These are phyloP conservation scores for Tipula lateralis DNA, from an alignment of 2,888 invertebrate genomes.

Conservation along the genomic window DNA sequence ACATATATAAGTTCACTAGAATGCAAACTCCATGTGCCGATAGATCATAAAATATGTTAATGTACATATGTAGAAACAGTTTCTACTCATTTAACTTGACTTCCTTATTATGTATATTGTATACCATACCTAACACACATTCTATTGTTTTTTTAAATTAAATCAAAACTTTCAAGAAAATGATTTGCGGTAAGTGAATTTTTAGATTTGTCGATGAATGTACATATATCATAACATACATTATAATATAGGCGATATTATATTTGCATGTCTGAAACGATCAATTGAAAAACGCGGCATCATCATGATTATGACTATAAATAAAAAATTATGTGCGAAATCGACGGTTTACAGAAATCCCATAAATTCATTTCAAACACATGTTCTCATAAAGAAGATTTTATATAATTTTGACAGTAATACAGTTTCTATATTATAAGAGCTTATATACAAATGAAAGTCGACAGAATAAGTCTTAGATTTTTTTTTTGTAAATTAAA, in stretches of 20 bases:
- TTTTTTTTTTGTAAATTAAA: background rate
- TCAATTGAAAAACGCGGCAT: background rate
- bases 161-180: background rate
- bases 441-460: background rate
- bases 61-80: background rate
- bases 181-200: background rate
- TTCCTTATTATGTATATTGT: background rate
- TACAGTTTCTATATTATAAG: background rate
- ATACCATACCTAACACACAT: background rate
- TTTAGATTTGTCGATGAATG: too few relatives aligned
- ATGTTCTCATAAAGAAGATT: background rate
- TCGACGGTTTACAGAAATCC: background rate
- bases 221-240: background rate
- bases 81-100: background rate
- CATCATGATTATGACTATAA: background rate
- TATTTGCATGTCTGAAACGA: background rate
- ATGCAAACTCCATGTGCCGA: background rate
- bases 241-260: background rate
- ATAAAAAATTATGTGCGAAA: background rate
- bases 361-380: background rate
- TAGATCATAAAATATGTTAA: background rate
- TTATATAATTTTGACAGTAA: constrained; percentile 11
- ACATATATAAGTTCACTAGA: background rate
- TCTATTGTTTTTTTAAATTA: too few relatives aligned
- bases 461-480: background rate